phyloP scores from a whole-genome alignment of 1,140 invertebrate genomes.

The honey bee (Apis mellifera) region Amel_HAv3.1 CM009936.2:7490501-7491000 shows the following conservation, averaged over 20 bases:
- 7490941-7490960: constrained; percentile 38
- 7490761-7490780: background rate
- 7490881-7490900: constrained; percentile 19
- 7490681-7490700: too few species aligned
- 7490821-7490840: constrained; percentile 4
- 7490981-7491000: constrained; percentile 29
- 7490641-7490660: too few species aligned
- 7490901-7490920: constrained; percentile 16
- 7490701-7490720: background rate
- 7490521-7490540: too few species aligned
- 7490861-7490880: constrained; percentile 29
- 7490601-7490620: too few species aligned
- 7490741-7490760: background rate
- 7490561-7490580: too few species aligned
- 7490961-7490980: constrained; percentile 21
- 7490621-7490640: too few species aligned
- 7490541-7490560: too few species aligned
- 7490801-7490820: background rate
- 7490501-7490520: too few species aligned
- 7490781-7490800: background rate
- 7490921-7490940: constrained; percentile 27
- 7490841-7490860: constrained; percentile 40
- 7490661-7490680: too few species aligned
- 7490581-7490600: too few species aligned
- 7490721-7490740: background rate